Evolutionary conservation across 2,797 vertebrate genomes (phyloP), one percentile per base, ranked within the genome.

Genomic region (Poeciliopsis gracilis): DNA sequence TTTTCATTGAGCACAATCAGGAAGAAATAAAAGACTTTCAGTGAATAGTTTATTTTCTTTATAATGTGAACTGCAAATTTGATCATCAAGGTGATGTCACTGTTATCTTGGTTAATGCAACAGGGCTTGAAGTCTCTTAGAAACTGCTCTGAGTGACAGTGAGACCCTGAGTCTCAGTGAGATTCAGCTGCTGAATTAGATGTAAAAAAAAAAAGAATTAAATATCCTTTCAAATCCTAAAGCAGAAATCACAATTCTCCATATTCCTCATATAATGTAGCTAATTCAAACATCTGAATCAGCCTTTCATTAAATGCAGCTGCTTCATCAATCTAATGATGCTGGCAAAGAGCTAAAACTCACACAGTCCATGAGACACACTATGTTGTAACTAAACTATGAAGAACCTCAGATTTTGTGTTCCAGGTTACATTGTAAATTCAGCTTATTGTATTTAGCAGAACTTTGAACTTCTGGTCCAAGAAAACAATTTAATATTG

Each of bases 1-100:
- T 88, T 85, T 70, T 80, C 28, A 87, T 88, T 88, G 84, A 85
- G 77, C 88, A 89, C 75, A 84, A 63, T 18, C 53, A 72, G 69
- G 74, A 84, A 76, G 69, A 82, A 92, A 92, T 91, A 91, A 93
- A 93, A 73, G 69, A 86, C 85, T 91, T 83, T 79, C 36, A 81
- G 12, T 43, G 45, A 73, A 75, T n/a, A 51, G 10, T 16, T 43
- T 6, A 1, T 28, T 7, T 25, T 61, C 0, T 47, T 33, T 71
- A 3, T n/a, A 12, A 41, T 10, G 3, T 69, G 66, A 9, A n/a
- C 20, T 41, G 1, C 20, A 25, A 41, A 69, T 25, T 23, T 41
- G 12, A 67, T 36, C 59, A 63, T 63, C 13, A 4, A 15, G 57
- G 28, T 59, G 57, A 59, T 36, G 59, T 20, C 7, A 63, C 61